Conservation (phyloP, 1,140 invertebrate genomes). For the Copidosoma floridanum region DNA sequence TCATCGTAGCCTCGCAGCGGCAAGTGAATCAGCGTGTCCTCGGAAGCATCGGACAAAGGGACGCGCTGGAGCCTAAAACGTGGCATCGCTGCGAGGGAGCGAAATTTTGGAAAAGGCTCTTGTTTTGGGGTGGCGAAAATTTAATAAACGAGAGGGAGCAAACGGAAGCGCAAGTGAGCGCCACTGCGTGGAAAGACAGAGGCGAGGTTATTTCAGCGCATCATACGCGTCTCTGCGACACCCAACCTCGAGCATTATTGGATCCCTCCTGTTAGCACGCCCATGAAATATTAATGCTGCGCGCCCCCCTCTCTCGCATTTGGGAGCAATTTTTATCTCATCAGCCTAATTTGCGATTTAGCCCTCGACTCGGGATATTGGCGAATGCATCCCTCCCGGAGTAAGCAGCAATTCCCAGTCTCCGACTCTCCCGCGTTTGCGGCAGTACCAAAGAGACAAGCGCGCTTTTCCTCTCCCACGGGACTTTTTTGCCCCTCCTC, state of each 20-base stretch:
- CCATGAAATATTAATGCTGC: conserved; percentile 56
- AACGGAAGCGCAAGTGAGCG: conserved; percentile 13
- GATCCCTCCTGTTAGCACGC: conserved; percentile 58
- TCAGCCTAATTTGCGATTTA: conserved; percentile 17
- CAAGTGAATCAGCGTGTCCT: too few relatives aligned
- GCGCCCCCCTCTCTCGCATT: conserved; percentile 23
- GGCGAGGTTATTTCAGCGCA: conserved; percentile 57
- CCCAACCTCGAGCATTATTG: conserved; percentile 50
- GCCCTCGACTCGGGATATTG: not conserved
- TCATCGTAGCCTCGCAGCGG: too few relatives aligned
- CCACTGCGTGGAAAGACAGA: conserved; percentile 18
- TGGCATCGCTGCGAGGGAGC: too few relatives aligned
- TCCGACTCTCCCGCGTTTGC: too few relatives aligned
- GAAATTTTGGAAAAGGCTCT: too few relatives aligned
- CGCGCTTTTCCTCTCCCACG: too few relatives aligned
- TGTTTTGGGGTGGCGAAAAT: too few relatives aligned
- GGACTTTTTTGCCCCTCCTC: too few relatives aligned
- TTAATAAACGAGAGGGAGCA: not conserved
- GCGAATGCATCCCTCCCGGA: not conserved
- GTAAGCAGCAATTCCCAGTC: too few relatives aligned
- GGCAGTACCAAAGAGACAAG: too few relatives aligned
- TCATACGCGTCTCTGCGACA: conserved; percentile 45
- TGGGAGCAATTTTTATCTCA: conserved; percentile 8
- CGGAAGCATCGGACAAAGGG: too few relatives aligned
- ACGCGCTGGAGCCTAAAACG: too few relatives aligned